Conservation (phyloP, 2,113 vertebrate species). For the Pangasianodon hypophthalmus region DNA sequence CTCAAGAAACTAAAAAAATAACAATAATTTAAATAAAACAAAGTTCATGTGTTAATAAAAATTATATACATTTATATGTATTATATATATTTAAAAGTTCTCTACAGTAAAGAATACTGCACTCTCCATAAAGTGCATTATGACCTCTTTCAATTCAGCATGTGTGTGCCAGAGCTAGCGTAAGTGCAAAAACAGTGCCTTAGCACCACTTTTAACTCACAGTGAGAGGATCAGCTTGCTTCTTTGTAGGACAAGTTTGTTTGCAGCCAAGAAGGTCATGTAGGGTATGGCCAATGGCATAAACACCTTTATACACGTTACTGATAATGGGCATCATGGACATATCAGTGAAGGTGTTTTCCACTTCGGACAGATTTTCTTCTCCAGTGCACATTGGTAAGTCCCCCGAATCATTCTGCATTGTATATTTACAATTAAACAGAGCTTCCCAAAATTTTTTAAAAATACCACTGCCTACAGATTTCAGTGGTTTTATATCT, state of each 20-base stretch:
- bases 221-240: constrained; percentile 20
- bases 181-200: background rate
- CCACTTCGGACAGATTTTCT: constrained; percentile 47
- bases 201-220: constrained; percentile 5
- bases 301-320: constrained; percentile 59
- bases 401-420: background rate
- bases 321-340: constrained; percentile 52
- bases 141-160: background rate
- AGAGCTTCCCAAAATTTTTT: constrained; percentile 59
- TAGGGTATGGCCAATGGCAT: constrained; percentile 57
- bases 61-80: too few relatives aligned
- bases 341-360: constrained; percentile 59
- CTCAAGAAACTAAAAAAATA: constrained; percentile 63
- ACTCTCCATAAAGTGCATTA: background rate
- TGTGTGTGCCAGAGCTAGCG: too few relatives aligned
- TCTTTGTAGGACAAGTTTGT: constrained; percentile 7
- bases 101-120: background rate
- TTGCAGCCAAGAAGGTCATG: constrained; percentile 44
- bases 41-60: background rate
- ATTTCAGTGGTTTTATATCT: constrained; percentile 67
- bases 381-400: constrained; percentile 47
- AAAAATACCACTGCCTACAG: constrained; percentile 42
- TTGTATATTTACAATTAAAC: constrained; percentile 50
- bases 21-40: background rate
- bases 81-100: background rate